phyloP scores from a whole-genome alignment of 2,113 vertebrate species.

The Eurypyga helias region DNA sequence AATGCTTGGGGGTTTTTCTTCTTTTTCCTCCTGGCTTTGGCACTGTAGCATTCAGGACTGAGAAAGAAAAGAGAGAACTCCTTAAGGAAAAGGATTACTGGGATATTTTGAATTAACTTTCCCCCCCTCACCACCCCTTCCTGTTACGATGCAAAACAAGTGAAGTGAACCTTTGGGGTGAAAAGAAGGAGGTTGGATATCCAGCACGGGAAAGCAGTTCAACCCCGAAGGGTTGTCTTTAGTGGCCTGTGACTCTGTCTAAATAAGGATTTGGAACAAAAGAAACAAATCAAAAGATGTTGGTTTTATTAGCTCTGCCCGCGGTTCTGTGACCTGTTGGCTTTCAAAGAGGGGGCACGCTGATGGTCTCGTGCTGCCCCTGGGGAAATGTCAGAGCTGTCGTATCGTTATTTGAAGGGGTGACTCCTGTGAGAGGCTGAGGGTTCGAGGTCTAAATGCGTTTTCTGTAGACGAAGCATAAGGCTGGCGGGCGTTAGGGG shows the following conservation, averaged over 20 bases:
- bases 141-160: neutral
- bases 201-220: neutral
- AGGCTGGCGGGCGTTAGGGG: neutral
- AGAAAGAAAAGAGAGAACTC: neutral
- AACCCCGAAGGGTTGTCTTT: neutral
- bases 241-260: neutral
- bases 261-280: neutral
- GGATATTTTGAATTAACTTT: neutral
- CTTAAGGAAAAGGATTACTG: neutral
- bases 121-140: neutral
- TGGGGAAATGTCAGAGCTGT: neutral
- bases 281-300: neutral
- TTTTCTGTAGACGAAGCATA: neutral
- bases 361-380: neutral
- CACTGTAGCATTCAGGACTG: neutral
- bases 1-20: neutral
- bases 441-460: neutral
- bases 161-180: neutral
- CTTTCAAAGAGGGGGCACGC: neutral
- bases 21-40: neutral
- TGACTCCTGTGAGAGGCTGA: neutral
- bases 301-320: neutral
- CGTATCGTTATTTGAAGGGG: neutral
- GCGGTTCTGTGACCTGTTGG: neutral
- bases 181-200: neutral